Conservation (phyloP, 1,140 invertebrate species). For the Ceratina japonica region DNA sequence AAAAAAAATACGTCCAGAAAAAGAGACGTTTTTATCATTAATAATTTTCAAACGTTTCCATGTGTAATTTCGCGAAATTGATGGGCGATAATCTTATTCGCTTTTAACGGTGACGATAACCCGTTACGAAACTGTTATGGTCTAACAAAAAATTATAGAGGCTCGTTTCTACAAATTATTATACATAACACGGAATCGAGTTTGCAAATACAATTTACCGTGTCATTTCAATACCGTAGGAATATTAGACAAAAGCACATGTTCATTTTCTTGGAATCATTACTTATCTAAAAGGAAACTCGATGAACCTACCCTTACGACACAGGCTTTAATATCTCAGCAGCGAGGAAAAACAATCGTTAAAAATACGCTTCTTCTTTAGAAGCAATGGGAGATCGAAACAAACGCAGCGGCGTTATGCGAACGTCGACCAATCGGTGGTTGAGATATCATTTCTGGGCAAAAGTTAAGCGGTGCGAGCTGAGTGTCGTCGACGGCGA, state of each 20-base stretch:
- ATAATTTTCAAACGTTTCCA: no score
- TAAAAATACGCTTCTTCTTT: not conserved
- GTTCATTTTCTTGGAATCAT: no score
- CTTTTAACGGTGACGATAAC: not conserved
- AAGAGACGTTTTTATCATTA: not conserved
- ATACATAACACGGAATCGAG: no score
- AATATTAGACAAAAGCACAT: no score
- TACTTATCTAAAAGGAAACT: no score
- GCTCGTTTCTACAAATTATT: no score
- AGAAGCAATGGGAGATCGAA: not conserved
- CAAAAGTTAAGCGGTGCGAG: not conserved
- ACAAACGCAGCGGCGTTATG: not conserved
- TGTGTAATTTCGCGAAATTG: not conserved
- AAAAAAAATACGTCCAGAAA: no score
- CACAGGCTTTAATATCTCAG: not conserved
- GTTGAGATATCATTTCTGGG: not conserved
- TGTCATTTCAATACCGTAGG: no score
- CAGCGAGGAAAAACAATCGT: constrained; percentile 8
- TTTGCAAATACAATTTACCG: no score
- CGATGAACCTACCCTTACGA: no score
- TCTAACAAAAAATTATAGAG: no score
- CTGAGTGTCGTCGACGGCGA: not conserved
- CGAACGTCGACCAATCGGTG: not conserved
- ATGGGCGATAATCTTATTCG: not conserved
- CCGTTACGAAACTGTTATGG: not conserved